These are phyloP conservation scores for Paratilapia polleni DNA, from an alignment of 2,113 vertebrate genomes.

Conservation along the genomic window DNA sequence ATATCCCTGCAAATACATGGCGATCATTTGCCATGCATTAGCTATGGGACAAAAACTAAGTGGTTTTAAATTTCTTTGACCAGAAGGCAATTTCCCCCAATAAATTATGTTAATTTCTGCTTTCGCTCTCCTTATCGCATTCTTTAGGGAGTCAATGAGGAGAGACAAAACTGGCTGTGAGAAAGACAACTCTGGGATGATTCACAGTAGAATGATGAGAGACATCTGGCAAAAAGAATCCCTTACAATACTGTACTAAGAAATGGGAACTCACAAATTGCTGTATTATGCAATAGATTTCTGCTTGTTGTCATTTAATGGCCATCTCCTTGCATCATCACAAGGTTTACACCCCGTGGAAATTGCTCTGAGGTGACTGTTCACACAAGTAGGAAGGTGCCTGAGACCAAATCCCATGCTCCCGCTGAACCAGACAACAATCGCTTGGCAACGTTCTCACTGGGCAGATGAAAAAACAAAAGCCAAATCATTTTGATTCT, in stretches of 20 bases:
- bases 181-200: slow-evolving; percentile 58
- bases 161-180: slow-evolving; percentile 58
- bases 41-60: slow-evolving; percentile 69
- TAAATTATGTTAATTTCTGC: slow-evolving; percentile 76
- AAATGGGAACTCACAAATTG: slow-evolving; percentile 24
- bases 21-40: slow-evolving; percentile 70
- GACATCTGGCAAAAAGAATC: slow-evolving; percentile 42
- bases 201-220: slow-evolving; percentile 52
- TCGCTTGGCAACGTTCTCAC: slow-evolving; percentile 73
- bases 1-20: slow-evolving; percentile 58
- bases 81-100: slow-evolving; percentile 73
- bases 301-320: slow-evolving; percentile 60
- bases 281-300: slow-evolving; percentile 65
- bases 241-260: slow-evolving; percentile 32
- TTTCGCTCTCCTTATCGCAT: slow-evolving; percentile 60
- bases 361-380: slow-evolving; percentile 61
- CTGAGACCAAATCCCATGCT: slow-evolving; percentile 71
- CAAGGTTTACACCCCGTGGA: slow-evolving; percentile 61
- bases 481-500: slow-evolving; percentile 38
- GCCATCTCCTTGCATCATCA: slow-evolving; percentile 69
- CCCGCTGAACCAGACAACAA: slow-evolving; percentile 73
- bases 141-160: slow-evolving; percentile 65
- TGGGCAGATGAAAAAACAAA: slow-evolving; percentile 54
- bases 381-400: slow-evolving; percentile 59
- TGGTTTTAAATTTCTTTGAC: slow-evolving; percentile 70